Base-by-base conservation (phyloP, 2,113 vertebrate genomes). In the Ovis canadensis region DNA sequence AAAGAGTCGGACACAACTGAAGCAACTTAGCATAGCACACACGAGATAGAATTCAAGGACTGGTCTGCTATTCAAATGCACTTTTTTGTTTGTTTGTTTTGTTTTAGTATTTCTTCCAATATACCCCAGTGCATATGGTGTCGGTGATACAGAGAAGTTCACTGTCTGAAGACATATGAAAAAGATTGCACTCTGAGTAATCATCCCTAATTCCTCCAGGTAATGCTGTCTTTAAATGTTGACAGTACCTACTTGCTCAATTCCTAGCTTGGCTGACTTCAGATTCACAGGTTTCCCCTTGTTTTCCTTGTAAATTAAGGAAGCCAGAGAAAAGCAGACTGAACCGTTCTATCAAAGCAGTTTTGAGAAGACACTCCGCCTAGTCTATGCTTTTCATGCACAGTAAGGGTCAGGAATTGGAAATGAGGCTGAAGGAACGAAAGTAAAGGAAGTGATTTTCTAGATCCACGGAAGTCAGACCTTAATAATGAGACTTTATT, bases 221-320 rank as follows among this genome's bases (percentile, higher is more conserved):
- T 95, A 95, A 77, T 36, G 7, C 67, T 85, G n/a, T n/a, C 54
- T 93, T 71, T 88, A 45, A 40, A 81, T 21, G 5, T 80, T 89
- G 43, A 67, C 25, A 86, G 23, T 3, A 54, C 7, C 5, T 89
- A 57, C 8, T n/a, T 91, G 16, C 60, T 86, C 67, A 83, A 82
- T 93, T 92, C 25, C 57, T 90, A 62, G 17, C 57, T 91, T 81
- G 40, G 62, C 7, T 50, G 11, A 45, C 60, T 54, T 91, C 17
- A 77, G 40, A 80, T 17, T 90, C 27, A 84, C 6, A 87, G 4
- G 11, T 80, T 59, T 55, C 81, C 50, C 6, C 33, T 43, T 45
- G 40, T 94, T 92, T 97, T 62, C 48, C 36, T 95, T 52, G 15
- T 93, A 84, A 91, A 95, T 77, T 67, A 95, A 92, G 33, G 19